Evolutionary conservation across 1,140 invertebrate genomes (phyloP), one percentile per base, ranked within the genome.

Genomic region (Hypsibius dujardini): DNA sequence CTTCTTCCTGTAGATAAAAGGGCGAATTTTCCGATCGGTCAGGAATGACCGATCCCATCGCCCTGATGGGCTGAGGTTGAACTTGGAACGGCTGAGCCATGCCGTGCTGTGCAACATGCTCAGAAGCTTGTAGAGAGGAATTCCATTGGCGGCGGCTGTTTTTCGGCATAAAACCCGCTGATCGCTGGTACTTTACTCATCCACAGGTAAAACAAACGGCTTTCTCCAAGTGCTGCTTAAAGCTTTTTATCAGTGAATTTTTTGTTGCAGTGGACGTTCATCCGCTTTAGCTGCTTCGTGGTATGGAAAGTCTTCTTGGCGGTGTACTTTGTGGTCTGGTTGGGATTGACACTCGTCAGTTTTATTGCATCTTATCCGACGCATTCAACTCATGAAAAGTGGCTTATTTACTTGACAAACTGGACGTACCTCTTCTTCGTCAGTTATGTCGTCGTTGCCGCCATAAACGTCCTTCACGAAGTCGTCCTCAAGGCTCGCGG

Each of bases 401-500:
- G 50, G 50, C 50, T 56, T 7, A 12, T 56, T 7, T 56, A 56
- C 50, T n/a, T 56, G 50, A 56, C 50, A n/a, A 56, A 56, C 50
- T 56, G 50, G 50, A 56, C 50, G n/a, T 56, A 56, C n/a, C n/a
- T 56, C 7, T 12, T 56, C 50, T 56, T 56, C n/a, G 7, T 56
- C n/a, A 7, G 7, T 7, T 56, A 56, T n/a, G 7, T 56, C 7
- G n/a, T 56, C 50, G 50, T 56, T 56, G n/a, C 50, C n/a, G 50
- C 50, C 50, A 56, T 56, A 7, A 56, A 56, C 50, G 50, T 56
- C n/a, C 7, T 56, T 56, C 50, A n/a, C n/a, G 50, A 56, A 56
- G 7, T 56, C 7, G 50, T 56, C 50, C 7, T 56, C 50, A 56
- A 56, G n/a, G 7, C 7, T n/a, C 50, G n/a, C 7, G n/a, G 50